Conservation (phyloP, 1,140 invertebrate genomes). For the Bilobella aurantiaca region DNA sequence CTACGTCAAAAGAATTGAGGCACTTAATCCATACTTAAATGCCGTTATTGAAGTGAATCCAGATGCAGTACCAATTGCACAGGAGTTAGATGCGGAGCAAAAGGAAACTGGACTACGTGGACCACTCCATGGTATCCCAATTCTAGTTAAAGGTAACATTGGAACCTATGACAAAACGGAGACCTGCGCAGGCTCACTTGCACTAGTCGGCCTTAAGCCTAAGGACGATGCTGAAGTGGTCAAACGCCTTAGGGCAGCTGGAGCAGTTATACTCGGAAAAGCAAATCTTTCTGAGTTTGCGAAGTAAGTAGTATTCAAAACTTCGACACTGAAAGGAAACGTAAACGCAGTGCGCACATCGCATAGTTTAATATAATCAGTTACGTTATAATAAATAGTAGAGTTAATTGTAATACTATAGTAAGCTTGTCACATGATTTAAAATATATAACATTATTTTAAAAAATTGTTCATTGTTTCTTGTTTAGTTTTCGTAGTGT, state of each 20-base stretch:
- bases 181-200: slow-evolving; percentile 14
- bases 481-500: slow-evolving; percentile 13
- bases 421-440: too few species aligned
- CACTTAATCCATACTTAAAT: slow-evolving; percentile 1
- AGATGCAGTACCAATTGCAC: background rate
- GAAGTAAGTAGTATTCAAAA: slow-evolving; percentile 8
- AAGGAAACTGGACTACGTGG: background rate
- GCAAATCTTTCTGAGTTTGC: slow-evolving; percentile 15
- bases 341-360: background rate
- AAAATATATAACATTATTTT: background rate
- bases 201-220: slow-evolving; percentile 10
- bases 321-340: background rate
- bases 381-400: too few species aligned
- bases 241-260: background rate
- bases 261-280: slow-evolving; percentile 16
- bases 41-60: background rate
- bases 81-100: background rate
- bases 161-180: slow-evolving; percentile 11
- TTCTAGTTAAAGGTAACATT: slow-evolving; percentile 16
- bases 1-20: background rate
- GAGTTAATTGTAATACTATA: too few species aligned
- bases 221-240: slow-evolving; percentile 10
- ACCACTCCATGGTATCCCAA: slow-evolving; percentile 18
- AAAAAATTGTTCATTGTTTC: background rate
- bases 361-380: too few species aligned